These are phyloP conservation scores for Drosophila serrata DNA, from an alignment of 1,140 invertebrate species.

Conservation along the genomic window DNA sequence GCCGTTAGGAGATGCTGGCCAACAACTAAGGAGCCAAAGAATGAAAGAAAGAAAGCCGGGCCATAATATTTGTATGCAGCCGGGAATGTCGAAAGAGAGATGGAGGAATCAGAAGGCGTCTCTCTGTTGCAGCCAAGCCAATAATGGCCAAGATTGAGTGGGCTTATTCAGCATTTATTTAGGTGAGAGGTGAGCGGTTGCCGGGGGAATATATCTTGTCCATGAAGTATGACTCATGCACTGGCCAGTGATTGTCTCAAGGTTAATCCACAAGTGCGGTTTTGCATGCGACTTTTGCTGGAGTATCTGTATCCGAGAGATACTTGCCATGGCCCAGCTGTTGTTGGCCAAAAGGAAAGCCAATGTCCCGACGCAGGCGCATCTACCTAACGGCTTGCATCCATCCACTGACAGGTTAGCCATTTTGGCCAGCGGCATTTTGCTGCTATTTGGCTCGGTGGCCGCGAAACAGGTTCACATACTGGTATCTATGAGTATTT, in stretches of 20 bases:
- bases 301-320: constrained; percentile 35
- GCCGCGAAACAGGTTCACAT: constrained; percentile 72
- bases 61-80: constrained; percentile 40
- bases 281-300: constrained; percentile 67
- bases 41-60: constrained; percentile 28
- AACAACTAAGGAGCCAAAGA: constrained; percentile 7
- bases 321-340: constrained; percentile 3
- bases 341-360: constrained; percentile 53
- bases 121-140: constrained; percentile 40
- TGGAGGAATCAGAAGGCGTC: constrained; percentile 53
- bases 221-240: constrained; percentile 39
- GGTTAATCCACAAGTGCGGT: constrained; percentile 49
- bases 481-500: constrained; percentile 19
- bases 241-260: constrained; percentile 34
- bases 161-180: constrained; percentile 41
- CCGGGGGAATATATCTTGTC: background rate
- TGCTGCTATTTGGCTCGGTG: constrained; percentile 60
- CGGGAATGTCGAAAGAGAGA: constrained; percentile 20
- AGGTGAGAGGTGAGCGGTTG: background rate
- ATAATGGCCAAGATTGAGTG: constrained; percentile 44
- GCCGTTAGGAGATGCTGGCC: constrained; percentile 32
- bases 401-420: constrained; percentile 17
- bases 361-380: constrained; percentile 61
- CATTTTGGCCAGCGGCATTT: constrained; percentile 59
- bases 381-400: constrained; percentile 19